phyloP scores from a whole-genome alignment of 2,113 vertebrate genomes.

The Scophthalmus maximus region DNA sequence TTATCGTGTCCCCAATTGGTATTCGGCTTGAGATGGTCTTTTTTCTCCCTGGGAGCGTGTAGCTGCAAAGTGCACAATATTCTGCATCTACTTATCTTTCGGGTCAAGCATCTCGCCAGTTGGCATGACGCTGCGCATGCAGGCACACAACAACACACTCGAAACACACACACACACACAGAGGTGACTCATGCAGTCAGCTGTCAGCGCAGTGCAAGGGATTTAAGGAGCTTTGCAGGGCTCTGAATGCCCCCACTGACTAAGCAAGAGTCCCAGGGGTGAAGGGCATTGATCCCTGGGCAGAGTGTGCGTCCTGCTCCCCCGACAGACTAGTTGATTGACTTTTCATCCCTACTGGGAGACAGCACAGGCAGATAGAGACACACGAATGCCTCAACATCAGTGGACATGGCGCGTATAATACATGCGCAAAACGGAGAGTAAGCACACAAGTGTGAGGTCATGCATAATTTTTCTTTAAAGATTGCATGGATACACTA shows the following conservation, averaged over 20 bases:
- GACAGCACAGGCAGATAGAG: slow-evolving; percentile 54
- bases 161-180: slow-evolving; percentile 20
- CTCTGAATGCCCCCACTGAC: slow-evolving; percentile 55
- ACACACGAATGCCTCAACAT: slow-evolving; percentile 65
- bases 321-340: slow-evolving; percentile 79
- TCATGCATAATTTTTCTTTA: slow-evolving; percentile 23
- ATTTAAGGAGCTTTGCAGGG: slow-evolving; percentile 72
- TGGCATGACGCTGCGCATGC: slow-evolving; percentile 3
- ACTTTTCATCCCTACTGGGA: slow-evolving; percentile 70
- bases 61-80: too few species aligned
- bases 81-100: too few species aligned
- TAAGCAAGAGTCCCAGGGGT: slow-evolving; percentile 62
- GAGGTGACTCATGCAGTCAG: slow-evolving; percentile 57
- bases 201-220: slow-evolving; percentile 64
- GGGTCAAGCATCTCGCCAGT: too few species aligned
- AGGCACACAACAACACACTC: background rate
- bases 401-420: background rate
- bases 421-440: slow-evolving; percentile 24
- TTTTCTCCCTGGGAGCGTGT: too few species aligned
- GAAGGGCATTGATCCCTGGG: slow-evolving; percentile 72
- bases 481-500: slow-evolving; percentile 15
- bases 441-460: slow-evolving; percentile 13
- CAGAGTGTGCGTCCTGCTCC: slow-evolving; percentile 61
- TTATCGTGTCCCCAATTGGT: too few species aligned
- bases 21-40: too few species aligned